Percentiles rank a stretch among this genome's conserved stretches.
phyloP scores from a whole-genome alignment of 2,888 invertebrate genomes.

The Lamellibrachia satsuma region DNA sequence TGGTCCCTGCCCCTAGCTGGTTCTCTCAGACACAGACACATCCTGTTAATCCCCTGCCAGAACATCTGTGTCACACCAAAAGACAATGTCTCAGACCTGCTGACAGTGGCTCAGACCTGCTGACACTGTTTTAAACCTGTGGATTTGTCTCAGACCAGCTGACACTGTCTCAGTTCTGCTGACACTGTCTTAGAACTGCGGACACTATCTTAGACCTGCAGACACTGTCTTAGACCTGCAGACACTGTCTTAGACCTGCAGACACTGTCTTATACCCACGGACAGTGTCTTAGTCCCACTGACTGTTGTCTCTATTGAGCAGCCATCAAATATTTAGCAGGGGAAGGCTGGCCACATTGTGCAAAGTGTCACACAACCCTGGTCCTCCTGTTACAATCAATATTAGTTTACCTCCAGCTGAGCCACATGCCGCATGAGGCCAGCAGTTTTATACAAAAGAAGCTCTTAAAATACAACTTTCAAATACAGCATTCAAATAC shows the following conservation, averaged over 20 bases:
- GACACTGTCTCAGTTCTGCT: background rate
- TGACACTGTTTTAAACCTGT: background rate
- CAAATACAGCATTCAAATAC: background rate
- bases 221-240: background rate
- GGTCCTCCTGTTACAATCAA: background rate
- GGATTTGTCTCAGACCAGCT: background rate
- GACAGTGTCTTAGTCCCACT: background rate
- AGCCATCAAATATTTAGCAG: background rate
- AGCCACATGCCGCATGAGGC: background rate
- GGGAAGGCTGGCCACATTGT: background rate
- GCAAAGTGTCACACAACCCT: background rate
- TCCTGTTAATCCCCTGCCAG: background rate
- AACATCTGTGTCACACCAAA: background rate
- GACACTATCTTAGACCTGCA: background rate
- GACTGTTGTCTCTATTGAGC: background rate
- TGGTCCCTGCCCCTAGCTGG: no score
- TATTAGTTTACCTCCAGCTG: background rate
- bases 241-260: background rate
- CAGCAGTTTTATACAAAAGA: background rate
- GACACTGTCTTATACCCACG: background rate
- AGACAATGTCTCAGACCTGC: background rate
- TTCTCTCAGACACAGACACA: no score
- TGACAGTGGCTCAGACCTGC: background rate
- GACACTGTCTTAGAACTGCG: background rate
- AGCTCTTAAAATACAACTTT: background rate